These are phyloP conservation scores for Paraplagusia blochii DNA, from an alignment of 2,113 vertebrate genomes.

Conservation along the genomic window DNA sequence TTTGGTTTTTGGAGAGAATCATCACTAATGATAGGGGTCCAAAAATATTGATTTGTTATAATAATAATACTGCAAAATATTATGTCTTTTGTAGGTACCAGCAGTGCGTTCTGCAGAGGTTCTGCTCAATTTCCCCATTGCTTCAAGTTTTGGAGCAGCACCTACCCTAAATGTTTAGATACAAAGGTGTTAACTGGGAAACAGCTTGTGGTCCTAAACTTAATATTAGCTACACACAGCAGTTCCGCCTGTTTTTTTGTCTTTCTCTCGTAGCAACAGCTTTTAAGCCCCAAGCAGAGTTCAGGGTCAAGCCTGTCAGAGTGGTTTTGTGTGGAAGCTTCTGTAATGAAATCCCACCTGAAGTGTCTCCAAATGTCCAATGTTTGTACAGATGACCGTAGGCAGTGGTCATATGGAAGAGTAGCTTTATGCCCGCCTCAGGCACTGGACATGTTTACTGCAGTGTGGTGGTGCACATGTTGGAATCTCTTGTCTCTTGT, in stretches of 20 bases:
- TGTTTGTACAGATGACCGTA: background rate
- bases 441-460: slow-evolving; percentile 12
- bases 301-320: slow-evolving; percentile 15
- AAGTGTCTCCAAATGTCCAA: slow-evolving; percentile 25
- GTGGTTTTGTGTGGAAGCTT: slow-evolving; percentile 8
- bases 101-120: too few relatives aligned
- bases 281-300: slow-evolving; percentile 5
- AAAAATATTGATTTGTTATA: too few relatives aligned
- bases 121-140: too few relatives aligned
- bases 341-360: slow-evolving; percentile 19
- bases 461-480: slow-evolving; percentile 8
- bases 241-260: background rate
- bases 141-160: too few relatives aligned
- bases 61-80: too few relatives aligned
- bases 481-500: too few relatives aligned
- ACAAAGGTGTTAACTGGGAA: too few relatives aligned
- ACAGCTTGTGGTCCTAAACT: too few relatives aligned
- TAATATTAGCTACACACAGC: slow-evolving; percentile 11
- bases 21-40: too few relatives aligned
- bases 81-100: too few relatives aligned
- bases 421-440: slow-evolving; percentile 2
- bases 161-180: too few relatives aligned
- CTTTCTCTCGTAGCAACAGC: background rate
- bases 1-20: too few relatives aligned
- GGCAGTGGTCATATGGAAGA: slow-evolving; percentile 5